Evolutionary conservation across 2,888 invertebrate genomes (phyloP), one percentile per base, ranked within the genome.

Genomic region (Heliconius charithonia): DNA sequence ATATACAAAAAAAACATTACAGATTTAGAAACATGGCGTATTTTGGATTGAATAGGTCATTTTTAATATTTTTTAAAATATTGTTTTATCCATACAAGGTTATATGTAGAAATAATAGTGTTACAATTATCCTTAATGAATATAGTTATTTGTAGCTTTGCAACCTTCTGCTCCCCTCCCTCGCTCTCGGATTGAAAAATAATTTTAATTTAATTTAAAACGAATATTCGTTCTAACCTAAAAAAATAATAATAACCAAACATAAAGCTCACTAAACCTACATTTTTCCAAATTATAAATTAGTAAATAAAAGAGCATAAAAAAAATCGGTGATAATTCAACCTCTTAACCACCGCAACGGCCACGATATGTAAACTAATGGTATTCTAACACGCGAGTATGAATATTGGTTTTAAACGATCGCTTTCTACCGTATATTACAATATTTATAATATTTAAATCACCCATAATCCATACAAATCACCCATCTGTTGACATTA

Each of bases 381-480:
- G 82, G 77, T 67, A 41, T 37, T 67, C 66, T 32, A 80, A 77
- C 84, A 84, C 83, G 84, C 83, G 59, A 83, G 79, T 80, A 70
- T 79, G 80, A 77, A 80, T 72, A 78, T 77, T 71, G 78, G 29
- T 45, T 62, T 69, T 45, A 78, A 75, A 82, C 56, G 73, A 59
- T 41, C 79, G 80, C 84, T 84, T 83, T 84, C 84, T 83, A 83
- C 80, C 75, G 75, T 67, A 85, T 85, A 85, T 84, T 51, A 51
- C 22, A 51, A 51, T 51, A 51, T 51, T 22, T 51, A 51, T 80
- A 85, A 85, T 84, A 85, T 84, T 85, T 82, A 85, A 81, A 83
- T 84, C 81, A 77, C 79, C 75, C 76, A 72, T 82, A 82, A 83
- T 82, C 82, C 81, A 69, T 76, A 82, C 79, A 80, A 81, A 83